These are phyloP conservation scores for Siphonodentalium dalli DNA, from an alignment of 2,888 invertebrate species.

Conservation along the genomic window DNA sequence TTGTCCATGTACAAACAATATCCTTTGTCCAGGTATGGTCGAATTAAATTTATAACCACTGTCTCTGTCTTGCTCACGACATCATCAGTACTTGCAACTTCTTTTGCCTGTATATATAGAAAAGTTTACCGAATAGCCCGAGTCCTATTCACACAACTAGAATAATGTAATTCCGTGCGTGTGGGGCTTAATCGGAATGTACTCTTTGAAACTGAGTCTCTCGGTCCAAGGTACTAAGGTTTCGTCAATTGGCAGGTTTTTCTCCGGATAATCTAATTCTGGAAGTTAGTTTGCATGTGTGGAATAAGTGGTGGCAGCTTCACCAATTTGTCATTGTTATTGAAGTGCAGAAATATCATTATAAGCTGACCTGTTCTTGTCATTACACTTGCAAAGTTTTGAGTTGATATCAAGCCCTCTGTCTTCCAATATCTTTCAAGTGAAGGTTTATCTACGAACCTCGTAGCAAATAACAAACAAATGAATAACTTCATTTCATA, in stretches of 20 bases:
- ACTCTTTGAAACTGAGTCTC: constrained; percentile 16
- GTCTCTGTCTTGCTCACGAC: constrained; percentile 1
- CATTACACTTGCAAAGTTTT: constrained; percentile 14
- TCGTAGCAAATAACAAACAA: constrained; percentile 11
- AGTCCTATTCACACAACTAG: constrained; percentile 20
- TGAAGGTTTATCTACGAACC: constrained; percentile 8
- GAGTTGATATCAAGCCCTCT: constrained; percentile 5
- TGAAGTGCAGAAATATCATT: constrained; percentile 13
- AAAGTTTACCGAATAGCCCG: constrained; percentile 20
- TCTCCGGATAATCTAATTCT: constrained; percentile 12
- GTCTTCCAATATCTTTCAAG: constrained; percentile 17
- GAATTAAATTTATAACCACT: constrained; percentile 8
- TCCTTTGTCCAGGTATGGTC: constrained; percentile 15
- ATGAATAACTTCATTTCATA: constrained; percentile 12
- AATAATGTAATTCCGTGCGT: constrained; percentile 27
- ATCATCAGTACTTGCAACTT: background rate
- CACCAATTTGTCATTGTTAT: constrained; percentile 13
- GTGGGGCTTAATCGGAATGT: constrained; percentile 30
- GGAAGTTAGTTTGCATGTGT: background rate
- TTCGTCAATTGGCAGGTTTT: constrained; percentile 24
- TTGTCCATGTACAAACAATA: constrained; percentile 25
- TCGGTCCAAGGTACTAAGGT: constrained; percentile 24
- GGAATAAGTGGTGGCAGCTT: constrained; percentile 22
- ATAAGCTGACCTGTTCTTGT: constrained; percentile 12
- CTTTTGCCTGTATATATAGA: constrained; percentile 23